Evolutionary conservation across 2,888 invertebrate species (phyloP), one percentile per base, ranked within the genome.

Genomic region (Neria commutata): DNA sequence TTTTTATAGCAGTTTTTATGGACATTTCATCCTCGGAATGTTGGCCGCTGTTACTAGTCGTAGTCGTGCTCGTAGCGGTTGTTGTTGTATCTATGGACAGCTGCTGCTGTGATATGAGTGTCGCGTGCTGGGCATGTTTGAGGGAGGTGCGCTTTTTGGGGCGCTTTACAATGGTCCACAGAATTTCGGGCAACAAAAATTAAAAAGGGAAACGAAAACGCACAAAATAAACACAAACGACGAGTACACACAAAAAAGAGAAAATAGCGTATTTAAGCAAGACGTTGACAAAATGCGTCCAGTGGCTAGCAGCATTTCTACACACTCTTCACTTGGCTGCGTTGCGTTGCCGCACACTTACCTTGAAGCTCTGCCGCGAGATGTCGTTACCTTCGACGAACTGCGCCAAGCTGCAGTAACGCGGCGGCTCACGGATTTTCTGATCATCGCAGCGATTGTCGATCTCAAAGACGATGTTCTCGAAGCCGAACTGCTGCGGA

Each of bases 381-480:
- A 93, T 92, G 76, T 93, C 92, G 78, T 87, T 92, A 19, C 91
- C 92, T 81, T 92, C 92, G 60, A 90, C 90, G 72, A 92, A 92
- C 67, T 91, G 89, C 1, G 92, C 92, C 70, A 93, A 82, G 72
- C 91, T 91, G 77, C 91, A 91, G 73, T 88, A 90, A 65, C 88
- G 89, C 47, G 86, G 85, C 55, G 88, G 87, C 68, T 87, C 86
- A 2, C 73, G 65, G 23, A 79, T 78, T 64, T 81, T 83, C 58
- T 80, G 81, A 63, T 85, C 85, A 59, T 85, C 85, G 49, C 81
- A 81, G 11, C 81, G 79, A 68, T 82, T 81, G 61, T 82, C 83
- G 17, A 82, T 81, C 59, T 87, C 86, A 68, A 90, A 90, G 33
- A 88, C 89, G 71, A 87, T 86, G 71, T 90, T 90, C 79, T 90